phyloP scores from a whole-genome alignment of 2,113 vertebrate genomes.

The Nibea albiflora region DNA sequence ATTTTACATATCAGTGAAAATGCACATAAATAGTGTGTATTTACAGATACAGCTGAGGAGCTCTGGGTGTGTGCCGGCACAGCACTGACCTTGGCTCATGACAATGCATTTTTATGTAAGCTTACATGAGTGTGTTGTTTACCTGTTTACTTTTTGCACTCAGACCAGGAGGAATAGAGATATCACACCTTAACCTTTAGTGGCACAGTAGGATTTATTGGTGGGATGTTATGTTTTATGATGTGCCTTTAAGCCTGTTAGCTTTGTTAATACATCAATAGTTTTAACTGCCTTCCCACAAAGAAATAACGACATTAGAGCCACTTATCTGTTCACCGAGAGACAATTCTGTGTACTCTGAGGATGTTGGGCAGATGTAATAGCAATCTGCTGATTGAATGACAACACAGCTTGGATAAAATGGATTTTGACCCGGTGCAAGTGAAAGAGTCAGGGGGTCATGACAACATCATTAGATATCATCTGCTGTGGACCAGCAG shows the following conservation, averaged over 20 bases:
- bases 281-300: too few species aligned
- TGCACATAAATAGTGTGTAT: neutral
- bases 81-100: slow-evolving; percentile 54
- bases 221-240: too few species aligned
- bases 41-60: slow-evolving; percentile 10
- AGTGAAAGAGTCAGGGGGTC: neutral
- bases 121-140: slow-evolving; percentile 15
- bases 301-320: neutral
- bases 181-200: neutral
- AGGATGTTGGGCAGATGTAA: neutral
- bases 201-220: too few species aligned
- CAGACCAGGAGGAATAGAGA: neutral
- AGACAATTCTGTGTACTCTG: neutral
- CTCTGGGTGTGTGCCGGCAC: neutral
- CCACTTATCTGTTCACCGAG: too few species aligned
- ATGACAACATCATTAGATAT: neutral
- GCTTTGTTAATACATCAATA: too few species aligned
- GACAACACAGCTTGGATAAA: neutral
- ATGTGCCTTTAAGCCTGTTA: neutral
- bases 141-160: slow-evolving; percentile 19
- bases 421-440: neutral
- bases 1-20: neutral
- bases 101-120: slow-evolving; percentile 44
- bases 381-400: neutral
- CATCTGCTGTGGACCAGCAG: neutral